Evolutionary conservation across 1,140 invertebrate species (phyloP), one percentile per base, ranked within the genome.

Genomic region (Periplaneta americana): DNA sequence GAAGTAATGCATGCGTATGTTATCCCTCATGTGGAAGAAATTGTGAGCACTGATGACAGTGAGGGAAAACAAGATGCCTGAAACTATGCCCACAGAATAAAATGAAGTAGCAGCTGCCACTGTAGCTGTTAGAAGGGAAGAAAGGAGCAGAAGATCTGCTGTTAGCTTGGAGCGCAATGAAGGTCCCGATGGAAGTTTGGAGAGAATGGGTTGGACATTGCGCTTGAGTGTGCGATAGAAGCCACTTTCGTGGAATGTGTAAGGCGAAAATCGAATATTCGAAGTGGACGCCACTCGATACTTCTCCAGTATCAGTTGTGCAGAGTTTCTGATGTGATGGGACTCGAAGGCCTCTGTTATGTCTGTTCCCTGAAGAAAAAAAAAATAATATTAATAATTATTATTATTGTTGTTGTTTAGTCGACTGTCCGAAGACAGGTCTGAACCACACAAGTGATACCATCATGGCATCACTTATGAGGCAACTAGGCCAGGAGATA

Each of bases 1-100:
- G 81, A 95, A 95, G 57, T 95, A 92, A 85, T 95, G 96, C 93
- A 96, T 96, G 75, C 96, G 91, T 90, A 95, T 96, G 85, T 92
- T 96, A 85, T 97, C 93, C 32, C 90, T 91, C 84, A 93, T 90
- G 85, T 97, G 96, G 78, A 96, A 93, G 85, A 95, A 97, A 87
- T 97, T 97, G 85, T 97, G 96, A 0, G 92, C 91, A 32, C 89
- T 89, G 34, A 93, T 89, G 17, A 89, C 87, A 0, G 91, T 88
- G 85, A 92, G 91, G 33, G 88, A 87, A 1, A 96, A 85, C 32
- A 90, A 86, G 10, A 92, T 80, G 3, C 91, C 93, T 80, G 89
- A 84, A 34, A 91, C n/a, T 10, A 89, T 39, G n/a, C 88, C 86
- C 1, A 89, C 74, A 5, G 88, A 34, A 22, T 87, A 85, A 77